Conservation (phyloP, 2,113 vertebrate species). For the Dolichotis patagonum region DNA sequence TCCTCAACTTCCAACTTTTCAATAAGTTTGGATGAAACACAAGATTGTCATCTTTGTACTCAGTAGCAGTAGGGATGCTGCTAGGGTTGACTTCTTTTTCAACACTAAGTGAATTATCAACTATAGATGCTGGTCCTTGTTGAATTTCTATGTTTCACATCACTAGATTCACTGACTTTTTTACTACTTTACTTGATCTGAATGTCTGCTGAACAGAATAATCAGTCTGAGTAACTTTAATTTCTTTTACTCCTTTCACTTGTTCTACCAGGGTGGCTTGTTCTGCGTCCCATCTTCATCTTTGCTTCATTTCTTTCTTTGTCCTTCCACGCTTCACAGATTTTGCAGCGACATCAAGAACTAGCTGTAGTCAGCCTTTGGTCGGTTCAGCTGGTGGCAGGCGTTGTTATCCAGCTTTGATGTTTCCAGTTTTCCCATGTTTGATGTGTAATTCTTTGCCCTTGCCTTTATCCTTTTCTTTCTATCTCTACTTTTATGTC, state of each 20-base stretch:
- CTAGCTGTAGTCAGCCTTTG: not conserved
- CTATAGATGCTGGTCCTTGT: conserved; percentile 75
- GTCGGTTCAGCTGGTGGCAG: not conserved
- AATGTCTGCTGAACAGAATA: conserved; percentile 97
- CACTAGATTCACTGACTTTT: conserved; percentile 84
- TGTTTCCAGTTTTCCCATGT: conserved; percentile 70
- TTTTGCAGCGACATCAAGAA: no score
- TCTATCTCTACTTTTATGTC: conserved; percentile 88
- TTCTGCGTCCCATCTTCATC: conserved; percentile 82
- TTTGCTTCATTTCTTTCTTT: not conserved
- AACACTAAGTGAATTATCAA: conserved; percentile 48
- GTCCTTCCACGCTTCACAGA: not conserved
- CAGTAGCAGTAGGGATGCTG: conserved; percentile 91
- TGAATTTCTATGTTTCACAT: conserved; percentile 76
- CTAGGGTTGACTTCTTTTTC: conserved; percentile 85
- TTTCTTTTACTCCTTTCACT: conserved; percentile 96
- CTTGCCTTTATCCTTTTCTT: conserved; percentile 86
- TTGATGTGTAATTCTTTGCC: conserved; percentile 86
- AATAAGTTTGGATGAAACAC: conserved; percentile 94
- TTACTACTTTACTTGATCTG: conserved; percentile 95
- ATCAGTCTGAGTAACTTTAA: conserved; percentile 97
- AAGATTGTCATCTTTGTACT: conserved; percentile 93
- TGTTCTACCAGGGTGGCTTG: conserved; percentile 94
- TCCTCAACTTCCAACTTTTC: conserved; percentile 95
- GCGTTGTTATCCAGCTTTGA: not conserved